Conservation (phyloP, 1,140 invertebrate genomes). For the Reticulitermes speratus region DNA sequence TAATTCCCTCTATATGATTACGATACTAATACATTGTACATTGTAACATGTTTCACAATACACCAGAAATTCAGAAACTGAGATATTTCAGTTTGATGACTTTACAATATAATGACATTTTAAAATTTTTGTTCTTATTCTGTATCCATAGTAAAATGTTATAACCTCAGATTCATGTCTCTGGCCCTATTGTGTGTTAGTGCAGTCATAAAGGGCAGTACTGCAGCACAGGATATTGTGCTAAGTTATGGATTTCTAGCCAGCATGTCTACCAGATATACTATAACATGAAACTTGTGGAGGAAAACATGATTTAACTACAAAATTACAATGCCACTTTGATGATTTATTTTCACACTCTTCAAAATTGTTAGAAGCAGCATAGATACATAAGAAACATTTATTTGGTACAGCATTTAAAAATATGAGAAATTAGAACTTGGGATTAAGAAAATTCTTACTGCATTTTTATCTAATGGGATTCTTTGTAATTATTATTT, state of each 20-base stretch:
- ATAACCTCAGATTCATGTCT: not conserved
- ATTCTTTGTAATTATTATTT: not conserved
- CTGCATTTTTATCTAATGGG: not conserved
- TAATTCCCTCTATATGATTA: not conserved
- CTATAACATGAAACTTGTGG: not conserved
- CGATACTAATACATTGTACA: not conserved
- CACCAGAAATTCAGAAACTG: not conserved
- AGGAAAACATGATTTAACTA: not conserved
- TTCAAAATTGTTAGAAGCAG: not conserved
- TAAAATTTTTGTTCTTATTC: not conserved
- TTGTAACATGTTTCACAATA: not conserved
- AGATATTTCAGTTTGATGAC: not conserved
- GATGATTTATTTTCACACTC: not conserved
- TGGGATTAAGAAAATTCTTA: not conserved
- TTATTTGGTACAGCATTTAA: not conserved
- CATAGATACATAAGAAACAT: not conserved
- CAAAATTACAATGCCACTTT: not conserved
- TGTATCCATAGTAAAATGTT: not conserved
- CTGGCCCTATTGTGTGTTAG: not conserved
- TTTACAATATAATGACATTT: not conserved
- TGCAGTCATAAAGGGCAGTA: not conserved
- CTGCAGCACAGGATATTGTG: not conserved
- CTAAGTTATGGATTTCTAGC: slow-evolving; percentile 8
- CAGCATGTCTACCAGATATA: not conserved
- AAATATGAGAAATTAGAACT: slow-evolving; percentile 5